phyloP scores from a whole-genome alignment of 2,113 vertebrate species.

The Dipodomys spectabilis region DNA sequence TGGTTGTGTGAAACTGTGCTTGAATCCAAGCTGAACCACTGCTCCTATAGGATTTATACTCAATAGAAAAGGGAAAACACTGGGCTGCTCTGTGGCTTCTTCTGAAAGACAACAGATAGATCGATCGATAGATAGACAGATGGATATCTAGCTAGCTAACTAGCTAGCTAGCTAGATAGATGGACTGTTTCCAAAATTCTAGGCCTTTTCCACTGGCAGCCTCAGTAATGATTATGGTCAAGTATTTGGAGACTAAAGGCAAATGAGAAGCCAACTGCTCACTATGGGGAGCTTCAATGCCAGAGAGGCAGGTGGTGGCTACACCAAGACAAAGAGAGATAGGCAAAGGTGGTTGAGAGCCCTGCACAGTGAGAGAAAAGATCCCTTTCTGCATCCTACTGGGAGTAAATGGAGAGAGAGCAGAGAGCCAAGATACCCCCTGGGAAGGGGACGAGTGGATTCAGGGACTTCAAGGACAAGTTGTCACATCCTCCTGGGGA shows the following conservation, averaged over 20 bases:
- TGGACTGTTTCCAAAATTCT: not conserved
- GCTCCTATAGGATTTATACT: not conserved
- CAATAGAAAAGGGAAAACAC: not conserved
- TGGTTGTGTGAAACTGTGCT: not conserved
- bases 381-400: not conserved
- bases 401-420: not conserved
- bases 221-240: not conserved
- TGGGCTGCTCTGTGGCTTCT: rapidly evolving
- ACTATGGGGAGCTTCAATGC: not conserved
- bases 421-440: not conserved
- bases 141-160: not conserved
- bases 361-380: not conserved
- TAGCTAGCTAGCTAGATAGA: not conserved
- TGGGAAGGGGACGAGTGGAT: not conserved
- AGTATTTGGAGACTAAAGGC: not conserved
- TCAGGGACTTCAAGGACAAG: constrained; percentile 19
- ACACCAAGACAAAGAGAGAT: not conserved
- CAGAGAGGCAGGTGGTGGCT: not conserved
- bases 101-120: not conserved
- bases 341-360: not conserved
- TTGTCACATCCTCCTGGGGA: not conserved
- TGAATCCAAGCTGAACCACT: not conserved
- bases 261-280: not conserved
- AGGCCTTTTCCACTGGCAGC: not conserved
- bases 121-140: not conserved